Conservation (phyloP, 1,140 invertebrate species). For the Apis dorsata region DNA sequence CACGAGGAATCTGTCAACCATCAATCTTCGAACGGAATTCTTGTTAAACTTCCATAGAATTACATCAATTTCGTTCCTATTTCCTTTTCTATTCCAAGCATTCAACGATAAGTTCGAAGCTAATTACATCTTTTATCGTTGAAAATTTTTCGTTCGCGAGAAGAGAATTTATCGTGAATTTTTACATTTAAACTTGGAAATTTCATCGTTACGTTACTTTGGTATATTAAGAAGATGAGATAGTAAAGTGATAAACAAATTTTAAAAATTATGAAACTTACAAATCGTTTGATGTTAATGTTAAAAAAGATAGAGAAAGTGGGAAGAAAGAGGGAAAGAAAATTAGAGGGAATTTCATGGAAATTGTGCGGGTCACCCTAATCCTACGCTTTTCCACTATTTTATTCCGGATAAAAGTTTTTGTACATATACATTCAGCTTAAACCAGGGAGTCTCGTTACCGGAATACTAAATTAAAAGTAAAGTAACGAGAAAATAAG, state of each 20-base stretch:
- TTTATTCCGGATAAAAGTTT: neutral
- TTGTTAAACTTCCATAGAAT: neutral
- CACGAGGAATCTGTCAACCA: neutral
- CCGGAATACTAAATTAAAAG: neutral
- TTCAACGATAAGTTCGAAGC: neutral
- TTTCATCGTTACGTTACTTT: too few relatives aligned
- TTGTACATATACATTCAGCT: neutral
- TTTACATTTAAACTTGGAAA: too few relatives aligned
- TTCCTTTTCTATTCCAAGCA: neutral
- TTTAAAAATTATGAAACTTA: too few relatives aligned
- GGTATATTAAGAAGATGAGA: too few relatives aligned
- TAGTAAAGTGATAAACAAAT: too few relatives aligned
- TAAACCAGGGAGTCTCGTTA: neutral
- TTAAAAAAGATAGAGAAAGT: neutral
- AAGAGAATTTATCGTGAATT: too few relatives aligned
- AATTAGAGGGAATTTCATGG: constrained; percentile 9
- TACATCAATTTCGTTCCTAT: neutral
- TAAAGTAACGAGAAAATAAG: neutral
- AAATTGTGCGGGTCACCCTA: neutral
- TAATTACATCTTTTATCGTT: neutral
- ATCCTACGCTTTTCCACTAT: constrained; percentile 9
- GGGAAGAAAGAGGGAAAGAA: neutral
- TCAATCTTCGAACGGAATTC: neutral
- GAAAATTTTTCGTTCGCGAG: neutral
- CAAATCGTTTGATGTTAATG: too few relatives aligned